Evolutionary conservation across 2,797 vertebrate species (phyloP), one percentile per base, ranked within the genome.

Genomic region (Gambelia wislizenii): DNA sequence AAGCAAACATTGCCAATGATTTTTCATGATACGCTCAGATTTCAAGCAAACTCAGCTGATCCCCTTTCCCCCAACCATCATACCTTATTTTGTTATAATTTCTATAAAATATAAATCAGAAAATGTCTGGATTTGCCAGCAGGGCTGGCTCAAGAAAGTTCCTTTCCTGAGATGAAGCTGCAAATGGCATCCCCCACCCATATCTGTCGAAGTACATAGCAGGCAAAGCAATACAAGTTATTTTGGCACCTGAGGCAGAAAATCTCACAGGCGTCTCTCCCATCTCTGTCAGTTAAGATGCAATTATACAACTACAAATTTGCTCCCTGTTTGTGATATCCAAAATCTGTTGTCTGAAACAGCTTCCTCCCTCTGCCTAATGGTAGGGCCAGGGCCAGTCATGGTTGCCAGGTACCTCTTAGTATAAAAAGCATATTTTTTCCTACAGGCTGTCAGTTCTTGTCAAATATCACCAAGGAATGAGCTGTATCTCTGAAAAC

Each of bases 1-100:
- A 18, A 61, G 56, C 70, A 82, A 83, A 91, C 44, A 84, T 85
- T 89, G 75, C 61, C 85, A 95, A 84, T 39, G 88, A 61, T 91
- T 94, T 93, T 94, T 95, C 64, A 61, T 70, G 27, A 78, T 75
- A 42, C 87, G 44, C 89, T 93, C 12, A 49, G 84, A 90, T 89
- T 94, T 91, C 83, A 91, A 92, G 90, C 44, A 84, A 89, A 59
- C 1, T 86, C 33, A 27, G 36, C 44, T 78, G 90, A n/a, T 36
- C n/a, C n/a, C 64, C 47, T 82, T 61, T 70, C 0, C 22, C 0
- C 13, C 18, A 27, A 2, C 36, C 87, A 84, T 81, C 25, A 89
- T 87, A 25, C 61, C 5, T 69, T 2, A 5, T 83, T 90, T 4
- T 0, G 0, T 39, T 82, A 5, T 85, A 85, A 90, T 64, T 36